Percentiles rank a stretch among this genome's conserved stretches.
phyloP scores from a whole-genome alignment of 2,888 invertebrate genomes.

The Noctua fimbriata region DNA sequence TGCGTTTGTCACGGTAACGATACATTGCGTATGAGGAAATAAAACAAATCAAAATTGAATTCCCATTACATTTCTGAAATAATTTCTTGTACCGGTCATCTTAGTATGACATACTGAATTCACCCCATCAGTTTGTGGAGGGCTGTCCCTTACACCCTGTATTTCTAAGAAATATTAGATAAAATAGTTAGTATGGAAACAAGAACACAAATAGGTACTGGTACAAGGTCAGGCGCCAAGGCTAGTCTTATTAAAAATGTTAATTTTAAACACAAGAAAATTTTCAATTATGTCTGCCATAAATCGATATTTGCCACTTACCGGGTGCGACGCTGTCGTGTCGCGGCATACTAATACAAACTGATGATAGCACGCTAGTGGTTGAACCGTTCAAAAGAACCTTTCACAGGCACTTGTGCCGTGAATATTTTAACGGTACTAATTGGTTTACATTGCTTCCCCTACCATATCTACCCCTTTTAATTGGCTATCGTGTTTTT shows the following conservation, averaged over 20 bases:
- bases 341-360: conserved; percentile 71
- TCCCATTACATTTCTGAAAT: too few species aligned
- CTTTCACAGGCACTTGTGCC: conserved; percentile 62
- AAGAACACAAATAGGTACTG: neutral
- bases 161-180: neutral
- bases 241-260: conserved; percentile 1
- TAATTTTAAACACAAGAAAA: conserved; percentile 30
- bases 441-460: conserved; percentile 72
- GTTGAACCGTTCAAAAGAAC: conserved; percentile 63
- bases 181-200: neutral
- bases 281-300: conserved; percentile 63
- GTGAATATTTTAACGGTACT: conserved; percentile 72
- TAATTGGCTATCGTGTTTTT: conserved; percentile 53
- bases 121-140: too few species aligned
- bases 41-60: too few species aligned
- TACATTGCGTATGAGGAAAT: too few species aligned
- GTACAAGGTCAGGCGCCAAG: neutral
- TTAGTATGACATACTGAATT: too few species aligned
- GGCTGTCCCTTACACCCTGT: too few species aligned
- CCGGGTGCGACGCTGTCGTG: conserved; percentile 66
- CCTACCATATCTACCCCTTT: conserved; percentile 43
- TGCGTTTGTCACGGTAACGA: too few species aligned
- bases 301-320: conserved; percentile 68
- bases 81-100: too few species aligned
- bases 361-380: conserved; percentile 52